Evolutionary conservation across 2,797 vertebrate species (phyloP).

Genomic region (Centroberyx gerrardi): DNA sequence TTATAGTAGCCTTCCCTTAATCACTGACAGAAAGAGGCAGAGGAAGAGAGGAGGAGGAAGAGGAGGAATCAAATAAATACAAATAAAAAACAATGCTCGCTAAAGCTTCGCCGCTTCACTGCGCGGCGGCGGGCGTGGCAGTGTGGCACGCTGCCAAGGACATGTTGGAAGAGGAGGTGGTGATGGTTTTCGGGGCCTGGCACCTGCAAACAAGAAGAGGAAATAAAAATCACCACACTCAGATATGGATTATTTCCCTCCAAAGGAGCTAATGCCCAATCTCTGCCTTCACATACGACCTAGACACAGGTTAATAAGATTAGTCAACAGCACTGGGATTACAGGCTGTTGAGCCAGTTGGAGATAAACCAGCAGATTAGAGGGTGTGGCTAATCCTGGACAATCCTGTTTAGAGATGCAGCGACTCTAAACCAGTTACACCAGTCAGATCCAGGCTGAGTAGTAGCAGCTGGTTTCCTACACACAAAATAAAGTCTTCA

Average conservation of each 20-base stretch:
- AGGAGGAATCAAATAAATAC: conserved; percentile 53
- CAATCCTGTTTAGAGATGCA: conserved; percentile 66
- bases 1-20: background rate
- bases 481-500: background rate
- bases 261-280: too few relatives aligned
- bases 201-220: conserved; percentile 84
- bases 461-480: conserved; percentile 7
- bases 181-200: conserved; percentile 87
- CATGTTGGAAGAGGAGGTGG: conserved; percentile 87
- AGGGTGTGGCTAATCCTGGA: conserved; percentile 69
- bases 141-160: conserved; percentile 84
- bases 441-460: conserved; percentile 8
- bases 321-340: conserved; percentile 40
- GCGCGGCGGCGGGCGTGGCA: conserved; percentile 70
- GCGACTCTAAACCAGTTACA: conserved; percentile 57
- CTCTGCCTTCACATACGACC: too few relatives aligned
- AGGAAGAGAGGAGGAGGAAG: conserved; percentile 18
- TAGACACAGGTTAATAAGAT: conserved; percentile 51
- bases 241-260: background rate
- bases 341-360: conserved; percentile 30
- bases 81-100: background rate
- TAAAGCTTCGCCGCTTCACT: conserved; percentile 66
- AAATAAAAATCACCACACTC: conserved; percentile 4
- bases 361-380: conserved; percentile 63
- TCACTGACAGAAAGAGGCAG: conserved; percentile 29